Evolutionary conservation across 2,113 vertebrate genomes (phyloP).

Genomic region (Rhabdornis inornatus): DNA sequence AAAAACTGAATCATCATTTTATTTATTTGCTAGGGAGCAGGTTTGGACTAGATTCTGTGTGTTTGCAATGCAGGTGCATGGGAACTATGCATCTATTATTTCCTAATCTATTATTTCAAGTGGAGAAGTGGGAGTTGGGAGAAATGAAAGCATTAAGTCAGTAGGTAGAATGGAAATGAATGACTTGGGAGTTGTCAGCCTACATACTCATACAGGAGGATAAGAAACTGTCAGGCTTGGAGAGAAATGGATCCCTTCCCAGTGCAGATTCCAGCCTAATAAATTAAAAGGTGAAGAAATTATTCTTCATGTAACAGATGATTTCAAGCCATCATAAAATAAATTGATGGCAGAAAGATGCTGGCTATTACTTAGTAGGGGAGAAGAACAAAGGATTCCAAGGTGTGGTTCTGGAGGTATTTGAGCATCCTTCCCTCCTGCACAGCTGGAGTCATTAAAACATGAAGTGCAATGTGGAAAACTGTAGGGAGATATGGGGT

Average conservation of each 20-base stretch:
- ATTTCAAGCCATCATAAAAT: background rate
- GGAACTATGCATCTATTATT: background rate
- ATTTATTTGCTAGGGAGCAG: background rate
- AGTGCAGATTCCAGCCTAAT: background rate
- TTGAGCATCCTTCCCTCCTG: background rate
- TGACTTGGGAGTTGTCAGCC: background rate
- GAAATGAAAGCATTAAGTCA: background rate
- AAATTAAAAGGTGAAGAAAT: background rate
- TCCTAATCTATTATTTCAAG: background rate
- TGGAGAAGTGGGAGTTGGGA: background rate
- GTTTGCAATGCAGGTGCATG: background rate
- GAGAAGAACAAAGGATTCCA: background rate
- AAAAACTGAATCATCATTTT: background rate
- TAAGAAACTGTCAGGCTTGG: background rate
- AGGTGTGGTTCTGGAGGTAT: background rate
- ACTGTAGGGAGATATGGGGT: background rate
- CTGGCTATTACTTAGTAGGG: background rate
- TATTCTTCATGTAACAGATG: background rate
- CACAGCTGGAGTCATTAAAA: background rate
- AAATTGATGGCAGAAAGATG: background rate
- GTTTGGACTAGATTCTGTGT: background rate
- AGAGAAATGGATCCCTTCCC: background rate
- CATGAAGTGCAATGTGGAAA: background rate
- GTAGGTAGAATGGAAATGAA: background rate
- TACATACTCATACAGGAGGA: background rate